Base-by-base conservation (phyloP, 2,797 vertebrate species). In the Anabacerthia variegaticeps region DNA sequence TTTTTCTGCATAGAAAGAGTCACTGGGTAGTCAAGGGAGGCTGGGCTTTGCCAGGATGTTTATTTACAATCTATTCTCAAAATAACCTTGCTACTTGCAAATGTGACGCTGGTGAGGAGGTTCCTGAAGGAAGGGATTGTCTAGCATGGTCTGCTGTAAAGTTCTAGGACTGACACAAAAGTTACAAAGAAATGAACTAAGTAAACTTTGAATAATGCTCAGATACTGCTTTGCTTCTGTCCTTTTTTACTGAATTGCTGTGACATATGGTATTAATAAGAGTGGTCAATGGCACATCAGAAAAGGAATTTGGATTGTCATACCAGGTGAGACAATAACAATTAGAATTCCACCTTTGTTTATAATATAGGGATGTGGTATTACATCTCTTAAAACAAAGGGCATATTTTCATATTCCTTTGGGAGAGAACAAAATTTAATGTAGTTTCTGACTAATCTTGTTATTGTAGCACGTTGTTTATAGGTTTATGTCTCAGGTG, bases 71-170 rank as follows among this genome's bases (percentile, higher is more conserved):
- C 34, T 68, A 0, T 12, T 36, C 30, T 79, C n/a, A 85, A 54
- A 63, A 37, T 16, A 55, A 34, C 19, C 7, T 80, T 59, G 14
- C 16, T 65, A 9, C 48, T 79, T 79, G 36, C 14, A 73, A 43
- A 55, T 0, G 0, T 52, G 65, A 49, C 37, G 9, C 39, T n/a
- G 21, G 27, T 30, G 28, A 51, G 39, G 62, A 58, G 2, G 2
- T 54, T 73, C 86, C 46, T 66, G 62, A 75, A 79, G 59, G 51
- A 83, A 85, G 22, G 30, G 11, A 9, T 68, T 72, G 39, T 75
- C 41, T 74, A 5, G 0, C 12, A 0, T 7, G 6, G 26, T 43
- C 22, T 83, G 65, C 43, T 74, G 10, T 54, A 26, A 68, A 67
- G 37, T 66, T 88, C 30, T 21, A 20, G 34, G 22, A 32, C 21